Evolutionary conservation across 2,797 vertebrate species (phyloP).

Genomic region (Cyclopterus lumpus): DNA sequence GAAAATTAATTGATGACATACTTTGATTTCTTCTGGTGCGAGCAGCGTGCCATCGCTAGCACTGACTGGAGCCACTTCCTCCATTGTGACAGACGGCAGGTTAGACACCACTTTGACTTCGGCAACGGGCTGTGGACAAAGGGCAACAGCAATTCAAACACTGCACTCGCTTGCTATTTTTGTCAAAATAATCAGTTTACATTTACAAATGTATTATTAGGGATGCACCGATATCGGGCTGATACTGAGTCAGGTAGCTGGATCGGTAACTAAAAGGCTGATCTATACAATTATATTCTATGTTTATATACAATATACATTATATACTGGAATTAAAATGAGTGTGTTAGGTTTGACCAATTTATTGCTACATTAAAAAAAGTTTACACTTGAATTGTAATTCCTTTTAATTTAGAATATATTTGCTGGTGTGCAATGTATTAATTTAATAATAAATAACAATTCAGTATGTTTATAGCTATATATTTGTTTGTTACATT

Average conservation of each 20-base stretch:
- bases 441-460: not conserved
- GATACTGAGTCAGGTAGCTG: not conserved
- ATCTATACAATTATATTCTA: not conserved
- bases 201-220: not conserved
- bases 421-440: too few relatives aligned
- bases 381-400: too few relatives aligned
- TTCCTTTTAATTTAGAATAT: too few relatives aligned
- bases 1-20: conserved; percentile 61
- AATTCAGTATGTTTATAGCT: not conserved
- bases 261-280: not conserved
- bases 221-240: not conserved
- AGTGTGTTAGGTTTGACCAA: not conserved
- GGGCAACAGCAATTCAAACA: conserved; percentile 18
- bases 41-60: conserved; percentile 91
- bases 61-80: conserved; percentile 95
- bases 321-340: too few relatives aligned
- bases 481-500: not conserved
- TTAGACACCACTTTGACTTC: conserved; percentile 97
- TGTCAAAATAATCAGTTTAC: not conserved
- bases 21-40: conserved; percentile 98
- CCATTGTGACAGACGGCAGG: conserved; percentile 92
- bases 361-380: not conserved
- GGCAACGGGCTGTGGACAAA: conserved; percentile 85
- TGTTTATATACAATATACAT: not conserved
- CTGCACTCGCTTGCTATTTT: not conserved